phyloP scores from a whole-genome alignment of 2,113 vertebrate species.

The Cyprinodon variegatus region DNA sequence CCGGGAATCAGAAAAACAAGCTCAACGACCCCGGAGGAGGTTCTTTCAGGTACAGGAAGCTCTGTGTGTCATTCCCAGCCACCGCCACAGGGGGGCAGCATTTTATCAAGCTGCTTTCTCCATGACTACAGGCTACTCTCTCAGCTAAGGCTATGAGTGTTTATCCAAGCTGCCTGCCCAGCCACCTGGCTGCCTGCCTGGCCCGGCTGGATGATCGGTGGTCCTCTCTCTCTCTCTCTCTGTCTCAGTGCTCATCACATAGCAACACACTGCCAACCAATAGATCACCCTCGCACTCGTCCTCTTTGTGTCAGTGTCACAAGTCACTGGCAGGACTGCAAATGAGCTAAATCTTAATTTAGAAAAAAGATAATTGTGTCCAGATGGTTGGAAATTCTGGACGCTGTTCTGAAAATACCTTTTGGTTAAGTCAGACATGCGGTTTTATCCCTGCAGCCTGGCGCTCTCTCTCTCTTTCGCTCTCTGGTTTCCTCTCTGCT shows the following conservation, averaged over 20 bases:
- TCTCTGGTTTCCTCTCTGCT: constrained; percentile 55
- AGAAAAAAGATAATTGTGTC: constrained; percentile 73
- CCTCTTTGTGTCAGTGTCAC: constrained; percentile 67
- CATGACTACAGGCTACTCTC: constrained; percentile 73
- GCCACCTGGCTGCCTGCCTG: constrained; percentile 47
- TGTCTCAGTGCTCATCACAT: constrained; percentile 42
- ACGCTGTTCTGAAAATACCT: constrained; percentile 71
- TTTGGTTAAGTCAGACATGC: constrained; percentile 73
- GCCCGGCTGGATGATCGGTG: constrained; percentile 53
- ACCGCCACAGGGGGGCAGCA: constrained; percentile 89
- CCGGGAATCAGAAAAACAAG: constrained; percentile 89
- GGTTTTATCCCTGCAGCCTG: constrained; percentile 62
- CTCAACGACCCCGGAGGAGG: constrained; percentile 86
- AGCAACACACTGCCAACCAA: constrained; percentile 57
- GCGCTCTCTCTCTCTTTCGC: constrained; percentile 27
- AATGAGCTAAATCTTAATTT: constrained; percentile 73
- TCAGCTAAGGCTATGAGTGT: constrained; percentile 68
- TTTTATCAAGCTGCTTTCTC: constrained; percentile 79
- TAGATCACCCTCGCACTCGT: constrained; percentile 57
- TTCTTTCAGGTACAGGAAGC: constrained; percentile 83
- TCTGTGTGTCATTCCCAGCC: constrained; percentile 23
- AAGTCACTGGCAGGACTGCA: constrained; percentile 58
- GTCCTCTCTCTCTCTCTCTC: constrained; percentile 31
- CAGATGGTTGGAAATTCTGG: constrained; percentile 75
- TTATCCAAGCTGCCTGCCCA: constrained; percentile 53